These are phyloP conservation scores for Mimachlamys varia DNA, from an alignment of 2,888 invertebrate genomes.

Conservation along the genomic window DNA sequence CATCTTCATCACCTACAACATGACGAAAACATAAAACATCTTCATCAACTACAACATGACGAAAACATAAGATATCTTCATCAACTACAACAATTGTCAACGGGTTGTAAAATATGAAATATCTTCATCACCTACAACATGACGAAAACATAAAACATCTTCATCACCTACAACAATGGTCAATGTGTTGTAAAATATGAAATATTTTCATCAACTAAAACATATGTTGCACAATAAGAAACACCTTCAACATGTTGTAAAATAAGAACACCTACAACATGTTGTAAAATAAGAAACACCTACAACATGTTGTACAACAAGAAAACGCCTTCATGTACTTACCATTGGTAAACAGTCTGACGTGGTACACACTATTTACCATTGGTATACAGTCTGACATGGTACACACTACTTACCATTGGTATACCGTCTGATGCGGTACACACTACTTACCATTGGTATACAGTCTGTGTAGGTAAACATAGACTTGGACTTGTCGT, in stretches of 20 bases:
- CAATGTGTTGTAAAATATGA: background rate
- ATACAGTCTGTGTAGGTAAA: conserved; percentile 97
- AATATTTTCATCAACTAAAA: conserved; percentile 81
- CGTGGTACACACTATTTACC: too few relatives aligned
- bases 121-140: too few relatives aligned
- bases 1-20: conserved; percentile 81
- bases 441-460: conserved; percentile 83
- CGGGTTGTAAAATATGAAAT: too few relatives aligned
- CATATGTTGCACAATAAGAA: background rate
- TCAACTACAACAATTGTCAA: background rate
- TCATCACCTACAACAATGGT: conserved; percentile 80
- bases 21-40: background rate
- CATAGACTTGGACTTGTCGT: conserved; percentile 95
- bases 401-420: conserved; percentile 82
- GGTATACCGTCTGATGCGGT: conserved; percentile 97
- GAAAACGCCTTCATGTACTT: too few relatives aligned
- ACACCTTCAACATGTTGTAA: background rate
- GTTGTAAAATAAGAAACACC: background rate
- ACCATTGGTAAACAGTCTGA: conserved; percentile 91
- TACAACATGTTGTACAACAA: too few relatives aligned
- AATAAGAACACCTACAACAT: background rate
- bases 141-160: conserved; percentile 70
- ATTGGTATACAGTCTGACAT: conserved; percentile 93
- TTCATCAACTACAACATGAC: background rate
- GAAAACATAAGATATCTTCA: background rate